A percentile compares a stretch with the other conserved stretches of the same genome.
These are phyloP conservation scores for Rallus limicola DNA, from an alignment of 2,113 vertebrate genomes.

Conservation along the genomic window DNA sequence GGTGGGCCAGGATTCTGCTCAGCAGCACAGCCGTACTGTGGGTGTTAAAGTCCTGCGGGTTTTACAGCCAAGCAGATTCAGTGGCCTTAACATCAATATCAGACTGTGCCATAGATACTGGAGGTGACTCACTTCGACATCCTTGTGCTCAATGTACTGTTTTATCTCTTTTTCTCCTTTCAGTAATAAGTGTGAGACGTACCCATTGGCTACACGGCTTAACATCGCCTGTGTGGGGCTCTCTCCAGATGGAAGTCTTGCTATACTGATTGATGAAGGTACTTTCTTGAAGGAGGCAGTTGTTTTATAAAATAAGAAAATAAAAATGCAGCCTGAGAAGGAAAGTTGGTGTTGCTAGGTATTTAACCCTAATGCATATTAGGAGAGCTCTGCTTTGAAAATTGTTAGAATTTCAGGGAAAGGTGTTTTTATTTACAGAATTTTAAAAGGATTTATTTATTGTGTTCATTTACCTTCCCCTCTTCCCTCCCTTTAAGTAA, in stretches of 20 bases:
- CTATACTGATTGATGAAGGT: slow-evolving; percentile 94
- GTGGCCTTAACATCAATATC: neutral
- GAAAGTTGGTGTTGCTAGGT: neutral
- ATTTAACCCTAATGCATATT: neutral
- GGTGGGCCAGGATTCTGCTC: accelerated
- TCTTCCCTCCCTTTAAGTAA: accelerated
- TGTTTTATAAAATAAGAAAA: neutral
- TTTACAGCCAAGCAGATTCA: neutral
- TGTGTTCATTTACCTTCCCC: neutral
- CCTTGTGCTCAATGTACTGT: neutral
- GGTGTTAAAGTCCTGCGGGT: accelerated
- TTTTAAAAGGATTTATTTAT: neutral
- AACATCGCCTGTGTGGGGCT: slow-evolving; percentile 90
- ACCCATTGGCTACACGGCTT: slow-evolving; percentile 85
- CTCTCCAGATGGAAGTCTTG: slow-evolving; percentile 88
- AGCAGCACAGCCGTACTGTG: neutral
- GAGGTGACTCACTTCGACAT: neutral
- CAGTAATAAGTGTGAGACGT: slow-evolving; percentile 92
- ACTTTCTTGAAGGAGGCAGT: neutral
- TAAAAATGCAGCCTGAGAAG: neutral
- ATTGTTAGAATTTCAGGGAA: neutral
- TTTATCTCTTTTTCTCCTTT: neutral
- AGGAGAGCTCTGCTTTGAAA: neutral
- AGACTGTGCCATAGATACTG: accelerated
- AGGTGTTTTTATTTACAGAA: neutral